Evolutionary conservation across 2,113 vertebrate genomes (phyloP), one percentile per base, ranked within the genome.

Genomic region (Rhodinocichla rosea): DNA sequence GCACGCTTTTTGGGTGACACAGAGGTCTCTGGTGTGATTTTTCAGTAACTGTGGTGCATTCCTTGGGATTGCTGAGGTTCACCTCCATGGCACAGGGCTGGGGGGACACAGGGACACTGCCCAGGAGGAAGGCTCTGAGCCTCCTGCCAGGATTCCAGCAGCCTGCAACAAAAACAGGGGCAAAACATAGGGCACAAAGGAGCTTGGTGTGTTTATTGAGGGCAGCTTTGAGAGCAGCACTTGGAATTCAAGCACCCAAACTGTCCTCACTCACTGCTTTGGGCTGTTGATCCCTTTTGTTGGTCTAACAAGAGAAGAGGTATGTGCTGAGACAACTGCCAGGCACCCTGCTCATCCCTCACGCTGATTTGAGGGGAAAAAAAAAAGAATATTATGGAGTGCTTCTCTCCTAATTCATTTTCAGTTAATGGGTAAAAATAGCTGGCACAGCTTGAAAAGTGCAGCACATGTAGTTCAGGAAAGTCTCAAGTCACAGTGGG

Each of bases 391-490:
- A 45, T 65, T 87, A 69, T 13, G 49, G 69, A 92, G 65, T 75
- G 65, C 42, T 91, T 87, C 47, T 92, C 37, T 55, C 65, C 68
- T 87, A 62, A 83, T 73, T 94, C 53, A 67, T 91, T 96, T 95
- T 87, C 17, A 10, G 71, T 81, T 94, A 94, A 95, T 91, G 87
- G 89, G 47, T 78, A 81, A 95, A 89, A 95, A 95, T 80, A 95
- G 92, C 95, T 93, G 91, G 77, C 85, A 68, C 93, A 94, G 94
- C 92, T 94, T 91, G 96, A 90, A 94, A 97, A 97, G 83, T 92
- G 94, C 94, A 90, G 69, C 1, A 17, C 35, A 3, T 59, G 69
- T 79, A 57, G 83, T 47, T 92, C 0, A 1, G 65, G 71, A 57
- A 60, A 85, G 92, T 84, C 96, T 96, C 94, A 57, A 89, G 85